Conservation (phyloP, 1,140 invertebrate genomes). For the Meloidogyne hapla region DNA sequence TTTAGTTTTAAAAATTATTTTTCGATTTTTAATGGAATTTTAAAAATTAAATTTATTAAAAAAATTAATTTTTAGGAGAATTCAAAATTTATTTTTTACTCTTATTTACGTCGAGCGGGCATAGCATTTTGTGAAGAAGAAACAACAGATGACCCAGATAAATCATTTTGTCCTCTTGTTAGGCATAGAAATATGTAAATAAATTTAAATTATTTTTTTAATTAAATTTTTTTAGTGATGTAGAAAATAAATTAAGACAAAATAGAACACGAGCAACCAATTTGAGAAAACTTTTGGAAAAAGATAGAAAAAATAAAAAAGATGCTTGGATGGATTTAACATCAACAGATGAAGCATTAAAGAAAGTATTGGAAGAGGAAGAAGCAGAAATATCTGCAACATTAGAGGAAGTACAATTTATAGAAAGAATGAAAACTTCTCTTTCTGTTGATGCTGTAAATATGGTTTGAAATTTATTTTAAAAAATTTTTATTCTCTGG, state of each 20-base stretch:
- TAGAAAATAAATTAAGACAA: constrained; percentile 2
- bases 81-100: constrained; percentile 7
- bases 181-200: constrained; percentile 9
- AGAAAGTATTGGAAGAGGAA: constrained; percentile 10
- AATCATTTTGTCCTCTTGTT: constrained; percentile 24
- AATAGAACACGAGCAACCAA: not conserved
- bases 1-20: not conserved
- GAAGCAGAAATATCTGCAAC: not conserved
- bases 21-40: no score
- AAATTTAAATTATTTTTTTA: constrained; percentile 4
- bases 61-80: constrained; percentile 7
- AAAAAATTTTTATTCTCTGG: not conserved
- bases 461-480: not conserved
- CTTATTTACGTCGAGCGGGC: not conserved
- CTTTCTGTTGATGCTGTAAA: constrained; percentile 13
- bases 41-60: no score
- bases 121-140: constrained; percentile 21
- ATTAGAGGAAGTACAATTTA: constrained; percentile 15
- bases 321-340: not conserved
- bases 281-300: constrained; percentile 6
- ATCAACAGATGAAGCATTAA: constrained; percentile 5
- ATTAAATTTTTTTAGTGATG: not conserved
- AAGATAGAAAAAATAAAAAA: constrained; percentile 3
- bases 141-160: not conserved
- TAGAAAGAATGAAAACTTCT: constrained; percentile 3